Percentiles rank a stretch among this genome's conserved stretches.
Evolutionary conservation across 1,140 invertebrate genomes (phyloP).

Genomic region (Metaphire vulgaris): DNA sequence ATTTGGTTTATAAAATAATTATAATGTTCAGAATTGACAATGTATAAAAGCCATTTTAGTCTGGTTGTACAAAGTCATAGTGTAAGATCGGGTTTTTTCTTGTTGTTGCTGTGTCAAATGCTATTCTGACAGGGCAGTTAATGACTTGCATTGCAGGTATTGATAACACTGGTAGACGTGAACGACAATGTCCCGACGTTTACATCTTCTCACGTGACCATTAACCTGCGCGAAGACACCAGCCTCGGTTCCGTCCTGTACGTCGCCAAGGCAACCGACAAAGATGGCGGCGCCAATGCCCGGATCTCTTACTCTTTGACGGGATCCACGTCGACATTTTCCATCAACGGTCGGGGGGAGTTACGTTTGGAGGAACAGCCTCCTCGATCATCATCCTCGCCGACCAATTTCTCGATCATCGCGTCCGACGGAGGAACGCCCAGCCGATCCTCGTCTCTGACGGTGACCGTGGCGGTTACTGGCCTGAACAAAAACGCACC

Average conservation of each 20-base stretch:
- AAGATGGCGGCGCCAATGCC: background rate
- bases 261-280: background rate
- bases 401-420: constrained; percentile 72
- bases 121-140: too few relatives aligned
- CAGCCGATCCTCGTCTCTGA: constrained; percentile 69
- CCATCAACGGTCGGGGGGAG: background rate
- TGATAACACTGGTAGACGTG: background rate
- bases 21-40: too few relatives aligned
- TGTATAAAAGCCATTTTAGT: too few relatives aligned
- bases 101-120: too few relatives aligned
- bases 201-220: background rate
- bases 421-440: constrained; percentile 73
- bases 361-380: background rate
- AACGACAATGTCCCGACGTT: background rate
- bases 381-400: constrained; percentile 41
- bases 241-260: background rate
- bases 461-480: constrained; percentile 78
- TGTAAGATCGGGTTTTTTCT: too few relatives aligned
- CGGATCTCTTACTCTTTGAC: constrained; percentile 14
- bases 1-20: too few relatives aligned
- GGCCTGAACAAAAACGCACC: constrained; percentile 89
- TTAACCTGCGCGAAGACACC: background rate
- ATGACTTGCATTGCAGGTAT: background rate
- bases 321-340: background rate
- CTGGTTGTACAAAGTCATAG: too few relatives aligned